Percentiles rank a stretch among this genome's conserved stretches.
phyloP scores from a whole-genome alignment of 2,113 vertebrate species.

The Amphiprion ocellaris region DNA sequence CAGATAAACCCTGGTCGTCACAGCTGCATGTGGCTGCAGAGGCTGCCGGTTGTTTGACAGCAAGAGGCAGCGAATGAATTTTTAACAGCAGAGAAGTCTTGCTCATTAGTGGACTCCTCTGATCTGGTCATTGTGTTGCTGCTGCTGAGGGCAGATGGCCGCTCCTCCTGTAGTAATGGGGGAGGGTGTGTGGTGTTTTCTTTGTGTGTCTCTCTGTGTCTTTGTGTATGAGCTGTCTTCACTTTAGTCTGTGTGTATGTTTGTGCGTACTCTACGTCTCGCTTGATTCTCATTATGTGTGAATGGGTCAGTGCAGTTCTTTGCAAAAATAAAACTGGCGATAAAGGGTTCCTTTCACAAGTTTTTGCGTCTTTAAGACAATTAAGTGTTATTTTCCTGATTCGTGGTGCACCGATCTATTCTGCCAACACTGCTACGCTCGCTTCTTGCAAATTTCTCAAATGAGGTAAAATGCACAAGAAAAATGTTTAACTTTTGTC shows the following conservation, averaged over 20 bases:
- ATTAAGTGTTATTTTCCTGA: slow-evolving; percentile 12
- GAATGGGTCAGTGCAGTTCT: not conserved
- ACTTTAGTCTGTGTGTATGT: slow-evolving; percentile 19
- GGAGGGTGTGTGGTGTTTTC: slow-evolving; percentile 38
- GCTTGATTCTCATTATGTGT: not conserved
- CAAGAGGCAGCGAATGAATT: slow-evolving; percentile 60
- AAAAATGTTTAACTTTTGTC: slow-evolving; percentile 5
- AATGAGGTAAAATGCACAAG: slow-evolving; percentile 14
- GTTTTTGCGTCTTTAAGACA: not conserved
- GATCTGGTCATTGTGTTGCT: slow-evolving; percentile 69
- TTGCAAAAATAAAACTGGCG: not conserved
- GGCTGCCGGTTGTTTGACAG: slow-evolving; percentile 37
- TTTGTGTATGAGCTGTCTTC: slow-evolving; percentile 13
- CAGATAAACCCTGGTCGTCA: slow-evolving; percentile 8
- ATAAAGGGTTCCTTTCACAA: not conserved
- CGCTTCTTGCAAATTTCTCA: slow-evolving; percentile 16
- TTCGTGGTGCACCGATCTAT: not conserved
- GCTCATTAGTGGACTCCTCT: slow-evolving; percentile 60
- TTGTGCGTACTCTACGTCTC: not conserved
- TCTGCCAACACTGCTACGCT: not conserved
- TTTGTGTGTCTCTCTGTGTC: slow-evolving; percentile 13
- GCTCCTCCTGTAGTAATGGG: slow-evolving; percentile 56
- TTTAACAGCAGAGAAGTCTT: slow-evolving; percentile 60
- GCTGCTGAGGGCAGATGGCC: slow-evolving; percentile 79
- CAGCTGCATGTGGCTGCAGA: slow-evolving; percentile 10